These are phyloP conservation scores for Bergia sp. DNA, from an alignment of 92 coral and sea anemone species.

Conservation along the genomic window DNA sequence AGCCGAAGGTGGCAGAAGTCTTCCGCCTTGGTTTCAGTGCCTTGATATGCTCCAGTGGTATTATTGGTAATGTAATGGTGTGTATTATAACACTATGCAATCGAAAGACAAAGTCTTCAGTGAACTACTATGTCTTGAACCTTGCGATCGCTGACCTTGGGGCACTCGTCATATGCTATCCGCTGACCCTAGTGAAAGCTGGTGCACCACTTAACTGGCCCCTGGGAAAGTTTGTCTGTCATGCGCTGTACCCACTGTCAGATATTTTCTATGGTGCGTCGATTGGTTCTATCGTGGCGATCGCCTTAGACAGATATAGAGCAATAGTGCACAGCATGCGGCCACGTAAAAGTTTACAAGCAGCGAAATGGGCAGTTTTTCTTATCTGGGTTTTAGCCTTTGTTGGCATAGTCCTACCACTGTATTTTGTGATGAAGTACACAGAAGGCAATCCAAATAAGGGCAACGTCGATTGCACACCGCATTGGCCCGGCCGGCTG, in stretches of 20 bases:
- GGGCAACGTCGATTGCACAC: conserved; percentile 80
- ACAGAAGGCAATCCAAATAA: conserved; percentile 55
- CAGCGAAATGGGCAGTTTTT: conserved; percentile 83
- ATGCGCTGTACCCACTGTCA: conserved; percentile 75
- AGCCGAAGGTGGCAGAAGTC: conserved; percentile 70
- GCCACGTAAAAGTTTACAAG: conserved; percentile 63
- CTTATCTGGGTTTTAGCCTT: conserved; percentile 72
- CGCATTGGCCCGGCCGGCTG: conserved; percentile 70
- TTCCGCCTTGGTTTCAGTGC: conserved; percentile 79
- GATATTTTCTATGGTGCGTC: conserved; percentile 89
- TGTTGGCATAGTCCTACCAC: conserved; percentile 60
- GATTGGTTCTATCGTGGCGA: conserved; percentile 91
- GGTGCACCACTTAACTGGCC: conserved; percentile 87
- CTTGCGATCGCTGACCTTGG: conserved; percentile 85
- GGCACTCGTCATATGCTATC: conserved; percentile 77
- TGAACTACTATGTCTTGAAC: conserved; percentile 78
- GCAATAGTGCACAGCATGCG: conserved; percentile 88
- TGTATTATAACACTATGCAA: conserved; percentile 68
- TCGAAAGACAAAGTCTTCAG: conserved; percentile 73
- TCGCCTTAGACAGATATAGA: conserved; percentile 83
- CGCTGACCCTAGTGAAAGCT: conserved; percentile 78
- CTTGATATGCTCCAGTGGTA: conserved; percentile 76
- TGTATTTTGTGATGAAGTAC: conserved; percentile 83
- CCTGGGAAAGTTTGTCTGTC: conserved; percentile 76
- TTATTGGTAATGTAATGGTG: conserved; percentile 79